Percentiles rank a stretch among this genome's conserved stretches.
Conservation (phyloP, 1,140 invertebrate genomes). For the Cheumatopsyche charites region DNA sequence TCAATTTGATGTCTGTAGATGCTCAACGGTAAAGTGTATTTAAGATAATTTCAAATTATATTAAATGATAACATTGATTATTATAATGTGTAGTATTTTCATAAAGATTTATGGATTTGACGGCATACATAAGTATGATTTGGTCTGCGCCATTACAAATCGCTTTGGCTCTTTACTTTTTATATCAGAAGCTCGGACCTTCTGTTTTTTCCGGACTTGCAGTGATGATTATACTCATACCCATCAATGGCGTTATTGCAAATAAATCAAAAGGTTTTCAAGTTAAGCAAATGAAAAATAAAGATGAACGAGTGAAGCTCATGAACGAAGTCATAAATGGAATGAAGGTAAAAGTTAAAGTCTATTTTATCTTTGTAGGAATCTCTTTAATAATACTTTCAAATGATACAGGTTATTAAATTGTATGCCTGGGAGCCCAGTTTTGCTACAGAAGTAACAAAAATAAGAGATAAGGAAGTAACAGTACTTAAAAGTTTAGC, state of each 20-base stretch:
- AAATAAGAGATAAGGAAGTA: slow-evolving; percentile 85
- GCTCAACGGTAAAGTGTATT: slow-evolving; percentile 63
- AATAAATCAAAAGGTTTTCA: slow-evolving; percentile 82
- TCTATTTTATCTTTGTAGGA: background rate
- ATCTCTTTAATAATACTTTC: background rate
- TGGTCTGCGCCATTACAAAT: slow-evolving; percentile 98
- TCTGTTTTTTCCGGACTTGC: slow-evolving; percentile 89
- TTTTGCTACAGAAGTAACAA: slow-evolving; percentile 83
- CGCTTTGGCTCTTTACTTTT: slow-evolving; percentile 82
- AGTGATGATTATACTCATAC: slow-evolving; percentile 92
- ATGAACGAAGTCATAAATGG: slow-evolving; percentile 96
- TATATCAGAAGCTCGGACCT: slow-evolving; percentile 84
- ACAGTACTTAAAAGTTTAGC: slow-evolving; percentile 82
- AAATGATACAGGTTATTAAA: slow-evolving; percentile 73
- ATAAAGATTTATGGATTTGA: slow-evolving; percentile 81
- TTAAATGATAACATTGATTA: background rate
- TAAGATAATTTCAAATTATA: background rate
- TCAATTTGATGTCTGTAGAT: slow-evolving; percentile 93
- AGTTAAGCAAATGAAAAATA: slow-evolving; percentile 89
- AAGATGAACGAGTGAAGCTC: slow-evolving; percentile 90
- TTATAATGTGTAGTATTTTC: too few species aligned
- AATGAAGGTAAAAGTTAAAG: slow-evolving; percentile 75
- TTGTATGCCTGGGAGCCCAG: slow-evolving; percentile 91
- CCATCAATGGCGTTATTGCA: slow-evolving; percentile 88
- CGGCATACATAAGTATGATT: slow-evolving; percentile 91